Evolutionary conservation across 2,113 vertebrate genomes (phyloP).

Genomic region (Rana temporaria): DNA sequence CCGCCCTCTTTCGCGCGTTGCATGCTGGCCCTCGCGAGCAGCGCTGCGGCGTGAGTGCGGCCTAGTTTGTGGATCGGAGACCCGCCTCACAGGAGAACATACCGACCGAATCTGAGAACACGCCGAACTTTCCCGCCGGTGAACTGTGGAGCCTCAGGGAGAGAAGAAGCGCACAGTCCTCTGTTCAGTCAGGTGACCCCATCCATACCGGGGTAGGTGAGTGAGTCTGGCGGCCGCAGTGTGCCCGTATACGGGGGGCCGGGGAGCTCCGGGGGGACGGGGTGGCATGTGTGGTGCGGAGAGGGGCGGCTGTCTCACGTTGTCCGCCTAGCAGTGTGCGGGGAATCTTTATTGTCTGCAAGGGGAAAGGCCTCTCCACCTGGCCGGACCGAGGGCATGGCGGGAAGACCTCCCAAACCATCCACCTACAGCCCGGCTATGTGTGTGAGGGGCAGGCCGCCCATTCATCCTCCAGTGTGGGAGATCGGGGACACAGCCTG

Average conservation of each 20-base stretch:
- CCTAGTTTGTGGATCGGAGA: neutral
- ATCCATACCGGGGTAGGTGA: slow-evolving; percentile 34
- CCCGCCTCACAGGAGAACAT: neutral
- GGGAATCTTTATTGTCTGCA: neutral
- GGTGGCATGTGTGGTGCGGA: too few species aligned
- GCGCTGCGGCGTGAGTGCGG: slow-evolving; percentile 50
- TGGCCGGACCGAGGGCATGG: neutral
- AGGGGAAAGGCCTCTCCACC: neutral
- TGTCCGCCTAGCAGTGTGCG: neutral
- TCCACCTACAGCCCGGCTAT: too few species aligned
- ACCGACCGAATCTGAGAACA: neutral
- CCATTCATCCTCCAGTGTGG: too few species aligned
- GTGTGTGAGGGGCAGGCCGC: too few species aligned
- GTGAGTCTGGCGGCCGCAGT: slow-evolving; percentile 22
- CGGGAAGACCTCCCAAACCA: neutral
- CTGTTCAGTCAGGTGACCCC: neutral
- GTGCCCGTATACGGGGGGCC: neutral
- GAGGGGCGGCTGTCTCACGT: too few species aligned
- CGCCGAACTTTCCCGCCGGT: neutral
- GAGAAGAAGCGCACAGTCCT: neutral
- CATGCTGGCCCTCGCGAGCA: slow-evolving; percentile 30
- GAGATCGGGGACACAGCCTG: too few species aligned
- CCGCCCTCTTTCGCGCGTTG: slow-evolving; percentile 6
- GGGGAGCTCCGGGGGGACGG: neutral
- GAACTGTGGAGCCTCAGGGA: neutral